Evolutionary conservation across 2,113 vertebrate species (phyloP).

Genomic region (Pachypanchax playfairii): DNA sequence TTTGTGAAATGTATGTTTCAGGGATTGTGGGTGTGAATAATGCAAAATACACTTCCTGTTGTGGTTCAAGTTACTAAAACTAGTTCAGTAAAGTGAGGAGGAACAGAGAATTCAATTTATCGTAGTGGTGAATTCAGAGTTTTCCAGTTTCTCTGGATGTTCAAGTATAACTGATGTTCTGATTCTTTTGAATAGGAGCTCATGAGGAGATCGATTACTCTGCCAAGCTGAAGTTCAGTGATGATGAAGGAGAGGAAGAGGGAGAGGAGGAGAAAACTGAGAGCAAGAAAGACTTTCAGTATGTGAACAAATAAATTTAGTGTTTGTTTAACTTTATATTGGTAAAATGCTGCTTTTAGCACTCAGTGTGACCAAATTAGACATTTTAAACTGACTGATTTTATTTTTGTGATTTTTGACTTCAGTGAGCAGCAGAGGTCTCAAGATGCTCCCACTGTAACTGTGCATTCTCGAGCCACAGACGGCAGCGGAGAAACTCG

Average conservation of each 20-base stretch:
- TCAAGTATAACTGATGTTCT: conserved; percentile 5
- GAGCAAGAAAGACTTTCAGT: conserved; percentile 76
- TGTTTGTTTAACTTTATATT: background rate
- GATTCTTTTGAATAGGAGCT: conserved; percentile 77
- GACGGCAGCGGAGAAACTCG: conserved; percentile 73
- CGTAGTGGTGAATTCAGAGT: conserved; percentile 12
- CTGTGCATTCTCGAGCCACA: conserved; percentile 68
- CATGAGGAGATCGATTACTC: conserved; percentile 96
- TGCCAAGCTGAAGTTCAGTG: conserved; percentile 93
- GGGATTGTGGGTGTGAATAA: too few relatives aligned
- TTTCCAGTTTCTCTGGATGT: conserved; percentile 2
- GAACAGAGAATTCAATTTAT: conserved; percentile 3
- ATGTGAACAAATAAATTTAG: conserved; percentile 22
- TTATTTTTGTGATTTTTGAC: background rate
- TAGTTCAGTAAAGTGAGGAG: background rate
- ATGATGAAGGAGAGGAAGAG: conserved; percentile 91
- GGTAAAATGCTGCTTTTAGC: background rate
- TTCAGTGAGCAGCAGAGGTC: conserved; percentile 71
- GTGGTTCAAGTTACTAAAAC: too few relatives aligned
- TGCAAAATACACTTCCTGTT: too few relatives aligned
- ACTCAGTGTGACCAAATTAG: too few relatives aligned
- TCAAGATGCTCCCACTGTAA: conserved; percentile 64
- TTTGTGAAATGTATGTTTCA: too few relatives aligned
- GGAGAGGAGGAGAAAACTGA: conserved; percentile 84
- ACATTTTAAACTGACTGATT: background rate